phyloP scores from a whole-genome alignment of 2,888 invertebrate species.

The Bellardia bayeri region DNA sequence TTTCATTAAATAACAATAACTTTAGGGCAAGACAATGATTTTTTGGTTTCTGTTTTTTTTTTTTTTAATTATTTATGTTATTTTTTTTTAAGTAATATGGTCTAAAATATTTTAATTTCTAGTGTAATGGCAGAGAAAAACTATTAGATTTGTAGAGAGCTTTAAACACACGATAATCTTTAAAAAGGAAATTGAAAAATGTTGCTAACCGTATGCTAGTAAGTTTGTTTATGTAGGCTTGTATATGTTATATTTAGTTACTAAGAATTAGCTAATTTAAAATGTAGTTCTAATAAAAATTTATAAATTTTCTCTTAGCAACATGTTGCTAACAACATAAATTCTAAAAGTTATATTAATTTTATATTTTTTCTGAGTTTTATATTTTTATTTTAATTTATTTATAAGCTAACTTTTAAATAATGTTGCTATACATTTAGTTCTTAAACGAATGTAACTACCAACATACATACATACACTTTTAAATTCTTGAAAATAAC shows the following conservation, averaged over 20 bases:
- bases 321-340: neutral
- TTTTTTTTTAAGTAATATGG: slow-evolving; percentile 4
- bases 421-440: no score
- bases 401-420: no score
- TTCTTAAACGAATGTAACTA: no score
- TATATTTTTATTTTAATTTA: no score
- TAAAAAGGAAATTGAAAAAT: neutral
- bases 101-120: neutral
- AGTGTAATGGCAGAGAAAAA: neutral
- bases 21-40: slow-evolving; percentile 6
- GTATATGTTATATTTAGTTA: neutral
- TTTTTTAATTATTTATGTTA: neutral
- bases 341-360: neutral
- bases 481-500: no score
- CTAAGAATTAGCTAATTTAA: no score
- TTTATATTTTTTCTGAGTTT: no score
- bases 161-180: neutral
- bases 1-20: slow-evolving; percentile 38
- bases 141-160: neutral
- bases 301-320: neutral
- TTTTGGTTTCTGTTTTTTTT: neutral
- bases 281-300: no score
- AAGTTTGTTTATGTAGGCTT: neutral
- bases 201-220: neutral
- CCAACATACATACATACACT: no score